Evolutionary conservation across 2,797 vertebrate species (phyloP).

Genomic region (Syngnathus acus): DNA sequence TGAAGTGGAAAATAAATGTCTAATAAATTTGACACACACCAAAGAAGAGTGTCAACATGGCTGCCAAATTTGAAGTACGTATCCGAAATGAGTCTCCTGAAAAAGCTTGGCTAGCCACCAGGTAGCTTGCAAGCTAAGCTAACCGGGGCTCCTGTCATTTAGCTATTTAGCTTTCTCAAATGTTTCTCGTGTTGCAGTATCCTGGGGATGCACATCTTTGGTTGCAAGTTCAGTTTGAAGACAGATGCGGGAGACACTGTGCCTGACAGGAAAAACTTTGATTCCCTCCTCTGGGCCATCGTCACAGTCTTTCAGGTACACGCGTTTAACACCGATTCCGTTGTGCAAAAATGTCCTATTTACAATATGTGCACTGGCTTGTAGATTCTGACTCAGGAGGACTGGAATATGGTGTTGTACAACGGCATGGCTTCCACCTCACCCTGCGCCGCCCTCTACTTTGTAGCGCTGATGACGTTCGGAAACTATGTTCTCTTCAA

Average conservation of each 20-base stretch:
- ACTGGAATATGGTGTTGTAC: slow-evolving; percentile 98
- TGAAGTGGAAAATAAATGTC: background rate
- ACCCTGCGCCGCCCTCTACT: slow-evolving; percentile 93
- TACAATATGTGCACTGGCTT: slow-evolving; percentile 7
- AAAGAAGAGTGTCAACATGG: background rate
- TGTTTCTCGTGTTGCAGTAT: slow-evolving; percentile 69
- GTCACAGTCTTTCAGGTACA: slow-evolving; percentile 94
- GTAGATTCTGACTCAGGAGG: slow-evolving; percentile 96
- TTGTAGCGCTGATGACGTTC: slow-evolving; percentile 97
- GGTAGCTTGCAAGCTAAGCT: background rate
- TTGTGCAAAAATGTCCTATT: background rate
- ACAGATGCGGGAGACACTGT: slow-evolving; percentile 90
- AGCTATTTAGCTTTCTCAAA: background rate
- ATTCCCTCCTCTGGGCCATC: slow-evolving; percentile 93
- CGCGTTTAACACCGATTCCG: background rate
- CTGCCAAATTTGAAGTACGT: background rate
- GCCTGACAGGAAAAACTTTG: slow-evolving; percentile 93
- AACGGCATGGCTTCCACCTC: slow-evolving; percentile 98
- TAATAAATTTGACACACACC: background rate
- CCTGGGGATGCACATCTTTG: slow-evolving; percentile 98
- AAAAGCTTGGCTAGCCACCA: background rate
- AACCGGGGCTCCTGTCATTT: no score
- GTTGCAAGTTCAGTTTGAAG: slow-evolving; percentile 94
- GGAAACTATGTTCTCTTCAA: slow-evolving; percentile 99
- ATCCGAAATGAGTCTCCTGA: background rate